Base-by-base conservation (phyloP, 2,888 invertebrate genomes). In the Argyresthia goedartella region DNA sequence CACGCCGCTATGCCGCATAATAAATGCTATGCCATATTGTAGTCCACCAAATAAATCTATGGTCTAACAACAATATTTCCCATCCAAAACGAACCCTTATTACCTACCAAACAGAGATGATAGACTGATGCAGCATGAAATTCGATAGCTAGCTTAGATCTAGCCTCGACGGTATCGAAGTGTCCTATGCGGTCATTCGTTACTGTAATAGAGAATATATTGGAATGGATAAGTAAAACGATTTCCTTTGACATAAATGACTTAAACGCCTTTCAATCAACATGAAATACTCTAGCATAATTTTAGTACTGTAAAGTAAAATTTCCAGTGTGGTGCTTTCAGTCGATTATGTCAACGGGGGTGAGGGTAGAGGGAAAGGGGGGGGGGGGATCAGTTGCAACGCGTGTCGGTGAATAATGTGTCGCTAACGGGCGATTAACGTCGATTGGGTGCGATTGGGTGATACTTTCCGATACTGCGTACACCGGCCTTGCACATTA, bases 391-490 rank as follows among this genome's bases (percentile, higher is more conserved):
- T 70, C 68, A 70, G 68, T 62, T 75, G 81, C 81, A 77, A 77
- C 76, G 81, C 86, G 82, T 86, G 85, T 68, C 76, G 66, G 75
- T 84, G 86, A 86, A 86, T 86, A 86, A 86, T 85, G 79, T 71
- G 74, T 74, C 81, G 76, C 77, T 75, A 81, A 81, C 76, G 76
- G 76, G 68, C 84, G 84, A 84, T 86, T 85, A 85, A 81, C 54
- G 55, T 56, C 55, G 67, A 67, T 67, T 65, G 69, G 68, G 66
- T 61, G 62, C 66, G 69, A 76, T 73, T 69, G 67, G 63, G 62
- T 65, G 66, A 72, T 78, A 73, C 73, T 69, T 42, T 35, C 16
- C 39, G 51, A 43, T 14, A 51, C 50, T 44, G 10, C 35, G 9
- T 14, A 8, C 25, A 47, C 10, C 4, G 25, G 47, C n/a, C n/a